These are phyloP conservation scores for Phenganax subtilis DNA, from an alignment of 92 coral and sea anemone species.

Conservation along the genomic window DNA sequence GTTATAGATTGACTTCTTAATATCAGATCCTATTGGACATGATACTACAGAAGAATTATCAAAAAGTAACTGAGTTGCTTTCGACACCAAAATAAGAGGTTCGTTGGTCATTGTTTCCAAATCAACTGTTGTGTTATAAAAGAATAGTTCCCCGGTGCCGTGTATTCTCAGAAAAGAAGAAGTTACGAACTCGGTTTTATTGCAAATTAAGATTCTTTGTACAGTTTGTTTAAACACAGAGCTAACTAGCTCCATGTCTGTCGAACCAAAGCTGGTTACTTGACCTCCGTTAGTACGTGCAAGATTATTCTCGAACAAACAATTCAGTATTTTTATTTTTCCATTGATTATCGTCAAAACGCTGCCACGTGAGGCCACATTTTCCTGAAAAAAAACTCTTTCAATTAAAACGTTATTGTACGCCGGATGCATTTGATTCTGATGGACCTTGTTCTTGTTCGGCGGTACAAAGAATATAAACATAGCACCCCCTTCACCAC, in stretches of 20 bases:
- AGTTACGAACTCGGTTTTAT: background rate
- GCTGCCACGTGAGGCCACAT: constrained; percentile 56
- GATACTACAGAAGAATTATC: constrained; percentile 33
- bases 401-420: constrained; percentile 22
- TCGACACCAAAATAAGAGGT: constrained; percentile 25
- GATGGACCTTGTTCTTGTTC: background rate
- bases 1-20: constrained; percentile 14
- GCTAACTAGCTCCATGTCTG: constrained; percentile 5
- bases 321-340: constrained; percentile 38
- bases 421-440: background rate
- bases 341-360: constrained; percentile 56
- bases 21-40: constrained; percentile 41
- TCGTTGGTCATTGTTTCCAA: background rate
- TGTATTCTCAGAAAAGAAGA: constrained; percentile 36
- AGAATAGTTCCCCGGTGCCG: constrained; percentile 29
- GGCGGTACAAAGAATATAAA: too few species aligned
- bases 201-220: background rate
- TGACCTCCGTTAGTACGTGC: constrained; percentile 21
- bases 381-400: constrained; percentile 49
- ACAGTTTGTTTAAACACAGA: constrained; percentile 34
- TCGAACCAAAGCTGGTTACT: constrained; percentile 11
- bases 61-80: constrained; percentile 17
- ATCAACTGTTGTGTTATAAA: constrained; percentile 38
- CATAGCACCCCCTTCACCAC: too few species aligned
- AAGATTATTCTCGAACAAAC: constrained; percentile 59